Base-by-base conservation (phyloP, 2,888 invertebrate species). In the Leucania comma region DNA sequence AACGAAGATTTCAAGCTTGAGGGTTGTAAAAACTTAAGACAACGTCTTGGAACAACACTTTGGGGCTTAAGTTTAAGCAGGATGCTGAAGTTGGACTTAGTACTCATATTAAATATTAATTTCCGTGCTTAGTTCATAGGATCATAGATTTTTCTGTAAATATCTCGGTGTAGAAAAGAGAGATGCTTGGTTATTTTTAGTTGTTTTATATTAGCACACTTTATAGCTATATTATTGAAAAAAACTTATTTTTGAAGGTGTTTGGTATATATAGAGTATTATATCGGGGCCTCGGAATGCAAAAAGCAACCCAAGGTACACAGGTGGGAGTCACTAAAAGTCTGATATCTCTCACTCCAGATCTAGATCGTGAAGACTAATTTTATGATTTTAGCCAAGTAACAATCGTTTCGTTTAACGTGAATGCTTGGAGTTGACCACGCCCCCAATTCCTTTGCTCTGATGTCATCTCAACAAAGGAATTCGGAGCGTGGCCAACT, bases 1-100 rank as follows among this genome's bases (percentile, higher is more conserved):
- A 81, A 86, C 80, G 76, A 84, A 88, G 84, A 82, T 87, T 89
- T 88, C 87, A 88, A 87, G 86, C 82, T 83, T 68, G 73, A 60
- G 53, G 74, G 83, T 78, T 82, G 86, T 90, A 88, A 90, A 89
- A 89, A 88, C 83, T 88, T 88, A 81, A 84, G 85, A 84, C 81
- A 83, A 78, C 73, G 85, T 73, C 80, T 82, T 83, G 65, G 60
- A 81, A 83, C 84, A n/a, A 83, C 81, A 80, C 82, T 88, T 87
- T 66, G 70, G 78, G 68, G 86, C 86, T 88, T 87, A 84, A 88
- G 61, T 80, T 86, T 68, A 82, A 87, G 80, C 82, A 74, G 48
- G 22, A 46, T 57, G 85, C 81, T 87, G 86, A 84, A 86, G 73
- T 84, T 80, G 57, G 78, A 80, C 72, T 80, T 80, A 73, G 76